These are phyloP conservation scores for Myotis vivesi DNA, from an alignment of 2,797 vertebrate species.

Conservation along the genomic window DNA sequence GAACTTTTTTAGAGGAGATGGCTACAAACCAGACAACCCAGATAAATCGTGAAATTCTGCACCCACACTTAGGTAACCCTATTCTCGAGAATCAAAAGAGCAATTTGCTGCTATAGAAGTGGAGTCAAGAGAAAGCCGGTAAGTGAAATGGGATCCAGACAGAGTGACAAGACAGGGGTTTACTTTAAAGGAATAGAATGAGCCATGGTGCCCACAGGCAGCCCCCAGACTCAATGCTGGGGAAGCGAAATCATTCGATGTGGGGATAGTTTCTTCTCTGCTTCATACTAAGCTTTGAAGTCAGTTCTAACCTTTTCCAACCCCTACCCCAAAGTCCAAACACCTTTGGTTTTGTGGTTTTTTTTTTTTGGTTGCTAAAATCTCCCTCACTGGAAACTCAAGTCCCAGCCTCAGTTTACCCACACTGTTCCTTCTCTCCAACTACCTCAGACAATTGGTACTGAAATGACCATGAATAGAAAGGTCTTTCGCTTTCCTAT, in stretches of 20 bases:
- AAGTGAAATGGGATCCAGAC: constrained; percentile 53
- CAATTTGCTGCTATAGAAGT: constrained; percentile 69
- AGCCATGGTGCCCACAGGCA: background rate
- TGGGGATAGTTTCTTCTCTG: background rate
- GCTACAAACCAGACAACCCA: constrained; percentile 40
- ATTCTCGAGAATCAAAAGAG: constrained; percentile 71
- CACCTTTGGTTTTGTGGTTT: background rate
- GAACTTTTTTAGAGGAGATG: constrained; percentile 50
- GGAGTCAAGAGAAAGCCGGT: constrained; percentile 17
- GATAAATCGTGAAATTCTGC: constrained; percentile 75
- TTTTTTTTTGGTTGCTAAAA: background rate
- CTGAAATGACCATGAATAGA: background rate
- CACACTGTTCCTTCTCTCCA: background rate
- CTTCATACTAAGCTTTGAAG: background rate
- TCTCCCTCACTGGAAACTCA: background rate
- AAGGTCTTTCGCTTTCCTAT: background rate
- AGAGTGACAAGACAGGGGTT: background rate
- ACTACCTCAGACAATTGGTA: background rate
- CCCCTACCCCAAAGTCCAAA: background rate
- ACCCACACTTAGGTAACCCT: constrained; percentile 72
- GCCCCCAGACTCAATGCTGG: background rate
- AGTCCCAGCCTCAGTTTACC: background rate
- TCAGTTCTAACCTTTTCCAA: background rate
- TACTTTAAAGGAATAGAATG: background rate
- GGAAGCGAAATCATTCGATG: background rate